A percentile compares a stretch with the other conserved stretches of the same genome.
Conservation (phyloP, 2,888 invertebrate species). For the Ashinkailepas kermadecensis region DNA sequence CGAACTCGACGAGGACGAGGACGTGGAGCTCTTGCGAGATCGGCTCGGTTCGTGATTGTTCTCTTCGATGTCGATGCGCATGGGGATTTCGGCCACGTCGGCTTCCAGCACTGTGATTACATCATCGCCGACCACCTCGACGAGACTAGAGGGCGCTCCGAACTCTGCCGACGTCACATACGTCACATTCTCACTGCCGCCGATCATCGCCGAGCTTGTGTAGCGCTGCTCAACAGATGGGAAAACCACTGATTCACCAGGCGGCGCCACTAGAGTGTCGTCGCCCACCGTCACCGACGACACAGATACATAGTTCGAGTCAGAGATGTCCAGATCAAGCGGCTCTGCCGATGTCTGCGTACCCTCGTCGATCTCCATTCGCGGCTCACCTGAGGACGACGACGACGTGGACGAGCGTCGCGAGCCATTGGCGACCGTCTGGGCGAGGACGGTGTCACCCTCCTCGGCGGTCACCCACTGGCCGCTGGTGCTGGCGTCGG, state of each 20-base stretch:
- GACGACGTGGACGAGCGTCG: not conserved
- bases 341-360: conserved; percentile 4
- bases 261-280: not conserved
- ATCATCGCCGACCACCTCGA: not conserved
- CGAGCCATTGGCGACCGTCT: not conserved
- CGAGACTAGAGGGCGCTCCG: not conserved
- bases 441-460: not conserved
- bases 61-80: not conserved
- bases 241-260: not conserved
- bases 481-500: conserved; percentile 3
- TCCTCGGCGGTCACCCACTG: conserved; percentile 16
- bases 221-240: not conserved
- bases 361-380: conserved; percentile 1
- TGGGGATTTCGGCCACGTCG: not conserved
- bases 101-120: not conserved
- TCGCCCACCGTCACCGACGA: not conserved
- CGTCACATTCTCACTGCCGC: not conserved
- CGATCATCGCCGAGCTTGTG: not conserved
- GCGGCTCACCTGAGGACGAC: not conserved
- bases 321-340: not conserved
- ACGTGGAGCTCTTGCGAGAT: not conserved
- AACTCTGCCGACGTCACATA: not conserved
- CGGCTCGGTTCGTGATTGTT: not conserved
- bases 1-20: not conserved
- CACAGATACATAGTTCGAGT: not conserved